Base-by-base conservation (phyloP, 1,140 invertebrate species). In the Drosophila nannoptera region DNA sequence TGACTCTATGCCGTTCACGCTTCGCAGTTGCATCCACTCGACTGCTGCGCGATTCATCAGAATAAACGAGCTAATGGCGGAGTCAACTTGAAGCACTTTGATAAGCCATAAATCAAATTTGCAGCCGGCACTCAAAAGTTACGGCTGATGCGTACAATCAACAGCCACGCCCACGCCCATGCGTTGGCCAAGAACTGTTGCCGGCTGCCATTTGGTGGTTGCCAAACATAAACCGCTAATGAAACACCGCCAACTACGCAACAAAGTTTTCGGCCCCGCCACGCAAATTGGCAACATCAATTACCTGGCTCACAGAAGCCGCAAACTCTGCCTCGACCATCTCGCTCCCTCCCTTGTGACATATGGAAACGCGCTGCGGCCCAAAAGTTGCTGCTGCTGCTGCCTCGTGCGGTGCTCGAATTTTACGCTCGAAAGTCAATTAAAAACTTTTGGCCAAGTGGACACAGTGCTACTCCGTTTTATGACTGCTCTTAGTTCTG, bases 371-470 rank as follows among this genome's bases (percentile, higher is more conserved):
- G 50, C 54, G 36, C 36, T 53, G 43, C 7, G 53, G 4, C 35
- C 43, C 14, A 43, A 64, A 56, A 66, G 71, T 56, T 56, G 49
- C 4, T 6, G 14, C 22, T 22, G 22, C n/a, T n/a, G n/a, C 11
- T 12, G 29, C 11, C 53, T 8, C 52, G 35, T 52, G 46, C 33
- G 42, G 14, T 14, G 60, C 62, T 45, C 55, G 33, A 83, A 75
- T 53, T 66, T 64, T 16, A 65, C 62, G 61, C 65, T 70, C 62
- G 48, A 73, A 71, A 84, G 73, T 84, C 80, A 86, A 84, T 84
- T 84, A 84, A 80, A 83, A 84, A 84, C 48, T 84, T 78, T 83
- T 31, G 76, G 80, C 70, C 76, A 78, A 83, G 68, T 83, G 65
- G 22, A 58, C 40, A 63, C 33, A 54, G 36, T 42, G 53, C 7